Percentiles rank a stretch among this genome's conserved stretches.
Conservation (phyloP, 1,140 invertebrate genomes). For the Leptestheria dahalacensis region DNA sequence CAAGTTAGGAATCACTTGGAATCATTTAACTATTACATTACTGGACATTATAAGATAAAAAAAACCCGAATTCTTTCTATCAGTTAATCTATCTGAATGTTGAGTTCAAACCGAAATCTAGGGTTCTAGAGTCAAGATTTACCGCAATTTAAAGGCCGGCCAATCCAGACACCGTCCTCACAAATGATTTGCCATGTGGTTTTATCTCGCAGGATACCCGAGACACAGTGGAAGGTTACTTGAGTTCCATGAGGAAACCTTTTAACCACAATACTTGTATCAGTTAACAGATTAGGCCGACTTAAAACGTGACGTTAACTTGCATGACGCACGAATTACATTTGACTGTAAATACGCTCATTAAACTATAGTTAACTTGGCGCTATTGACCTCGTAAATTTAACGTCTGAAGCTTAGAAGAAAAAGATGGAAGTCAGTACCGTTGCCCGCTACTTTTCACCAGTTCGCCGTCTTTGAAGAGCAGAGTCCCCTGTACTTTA, state of each 20-base stretch:
- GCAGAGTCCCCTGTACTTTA: constrained; percentile 46
- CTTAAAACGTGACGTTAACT: too few relatives aligned
- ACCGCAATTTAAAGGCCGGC: constrained; percentile 57
- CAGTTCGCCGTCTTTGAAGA: constrained; percentile 44
- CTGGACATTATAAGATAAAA: neutral
- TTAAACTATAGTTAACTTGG: too few relatives aligned
- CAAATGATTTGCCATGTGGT: constrained; percentile 68
- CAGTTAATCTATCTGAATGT: too few relatives aligned
- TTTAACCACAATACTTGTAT: neutral
- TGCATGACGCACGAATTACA: too few relatives aligned
- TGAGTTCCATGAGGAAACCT: constrained; percentile 60
- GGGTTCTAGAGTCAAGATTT: constrained; percentile 17
- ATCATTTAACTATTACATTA: too few relatives aligned
- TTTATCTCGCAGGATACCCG: constrained; percentile 56
- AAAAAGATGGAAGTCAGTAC: too few relatives aligned
- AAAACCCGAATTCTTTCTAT: neutral
- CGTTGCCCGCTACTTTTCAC: constrained; percentile 15
- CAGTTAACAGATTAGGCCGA: neutral
- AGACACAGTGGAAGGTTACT: constrained; percentile 63
- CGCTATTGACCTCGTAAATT: too few relatives aligned
- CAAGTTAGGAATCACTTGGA: too few relatives aligned
- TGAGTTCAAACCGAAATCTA: neutral
- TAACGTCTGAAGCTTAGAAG: too few relatives aligned
- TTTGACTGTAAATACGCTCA: too few relatives aligned
- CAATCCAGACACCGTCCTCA: constrained; percentile 65